Evolutionary conservation across 1,140 invertebrate genomes (phyloP), one percentile per base, ranked within the genome.

Genomic region (Drosophila teissieri): DNA sequence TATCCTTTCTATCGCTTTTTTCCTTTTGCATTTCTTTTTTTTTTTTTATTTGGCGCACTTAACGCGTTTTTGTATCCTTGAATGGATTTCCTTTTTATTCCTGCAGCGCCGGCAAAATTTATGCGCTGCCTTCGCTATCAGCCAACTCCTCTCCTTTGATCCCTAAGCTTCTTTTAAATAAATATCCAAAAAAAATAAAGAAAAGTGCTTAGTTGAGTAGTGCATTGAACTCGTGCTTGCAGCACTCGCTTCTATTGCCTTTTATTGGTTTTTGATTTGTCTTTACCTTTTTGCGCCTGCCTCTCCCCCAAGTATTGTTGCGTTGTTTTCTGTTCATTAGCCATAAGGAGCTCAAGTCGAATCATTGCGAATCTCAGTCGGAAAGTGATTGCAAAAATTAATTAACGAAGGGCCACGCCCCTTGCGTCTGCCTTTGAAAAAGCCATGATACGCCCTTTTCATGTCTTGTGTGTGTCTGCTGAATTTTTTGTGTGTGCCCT

Each of bases 241-340:
- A 55, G 62, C 49, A 48, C 65, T 65, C 57, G 76, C 39, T 65
- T 82, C 73, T 72, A 88, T 80, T 79, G 64, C 64, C 64, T 89
- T 89, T 90, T 90, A 89, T 89, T 89, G 85, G 73, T 81, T 81
- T 90, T 78, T 90, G 85, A 90, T 90, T 90, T 78, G 80, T 64
- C 42, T 65, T 70, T 69, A 69, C 63, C 67, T 76, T 84, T 8
- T 73, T 34, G 34, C 42, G 7, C 36, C 42, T 17, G 31, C 19
- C 37, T 2, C 7, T 19, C 34, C 36, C 45, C 22, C 56, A 36
- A 15, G 60, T 12, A 56, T 73, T 60, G 58, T 53, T 46, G 53
- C 61, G 40, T 37, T 31, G 24, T 65, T 57, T 56, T 77, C 62
- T 77, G 51, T 88, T 78, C 75, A 83, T 79, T 88, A 82, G 61